phyloP scores from a whole-genome alignment of 1,140 invertebrate species.

The Drosophila mayri region DNA sequence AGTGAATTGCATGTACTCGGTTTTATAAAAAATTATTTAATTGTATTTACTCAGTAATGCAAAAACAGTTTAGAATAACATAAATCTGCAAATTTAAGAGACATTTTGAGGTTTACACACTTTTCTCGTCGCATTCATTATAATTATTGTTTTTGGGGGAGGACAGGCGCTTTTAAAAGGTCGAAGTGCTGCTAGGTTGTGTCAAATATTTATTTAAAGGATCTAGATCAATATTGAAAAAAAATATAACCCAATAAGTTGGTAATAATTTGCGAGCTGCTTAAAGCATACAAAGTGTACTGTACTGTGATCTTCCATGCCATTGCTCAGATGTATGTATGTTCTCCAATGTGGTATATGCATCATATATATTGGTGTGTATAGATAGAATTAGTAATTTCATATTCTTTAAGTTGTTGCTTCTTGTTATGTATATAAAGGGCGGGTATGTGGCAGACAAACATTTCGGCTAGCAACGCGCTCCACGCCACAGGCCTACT shows the following conservation, averaged over 20 bases:
- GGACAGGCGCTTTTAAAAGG: constrained; percentile 51
- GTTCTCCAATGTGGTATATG: constrained; percentile 68
- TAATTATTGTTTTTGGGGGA: constrained; percentile 59
- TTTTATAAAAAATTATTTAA: constrained; percentile 77
- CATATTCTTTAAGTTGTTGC: constrained; percentile 78
- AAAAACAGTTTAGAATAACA: constrained; percentile 72
- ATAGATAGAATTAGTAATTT: constrained; percentile 81
- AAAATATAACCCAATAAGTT: constrained; percentile 48
- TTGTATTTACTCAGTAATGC: constrained; percentile 77
- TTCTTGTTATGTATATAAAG: constrained; percentile 82
- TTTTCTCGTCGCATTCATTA: constrained; percentile 32
- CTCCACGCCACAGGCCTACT: constrained; percentile 69
- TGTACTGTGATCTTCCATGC: constrained; percentile 33
- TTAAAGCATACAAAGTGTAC: constrained; percentile 68
- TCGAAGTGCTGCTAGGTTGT: constrained; percentile 67
- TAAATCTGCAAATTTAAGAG: constrained; percentile 65
- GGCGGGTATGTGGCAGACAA: constrained; percentile 85
- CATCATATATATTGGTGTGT: constrained; percentile 69
- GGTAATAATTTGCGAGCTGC: constrained; percentile 53
- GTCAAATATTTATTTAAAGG: constrained; percentile 67
- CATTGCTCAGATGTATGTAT: constrained; percentile 61
- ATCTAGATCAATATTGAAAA: constrained; percentile 51
- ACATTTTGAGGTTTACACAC: constrained; percentile 51
- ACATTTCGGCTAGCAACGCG: constrained; percentile 75
- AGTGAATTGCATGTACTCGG: neutral